Evolutionary conservation across 2,113 vertebrate species (phyloP).

Genomic region (Urocynchramus pylzowi): DNA sequence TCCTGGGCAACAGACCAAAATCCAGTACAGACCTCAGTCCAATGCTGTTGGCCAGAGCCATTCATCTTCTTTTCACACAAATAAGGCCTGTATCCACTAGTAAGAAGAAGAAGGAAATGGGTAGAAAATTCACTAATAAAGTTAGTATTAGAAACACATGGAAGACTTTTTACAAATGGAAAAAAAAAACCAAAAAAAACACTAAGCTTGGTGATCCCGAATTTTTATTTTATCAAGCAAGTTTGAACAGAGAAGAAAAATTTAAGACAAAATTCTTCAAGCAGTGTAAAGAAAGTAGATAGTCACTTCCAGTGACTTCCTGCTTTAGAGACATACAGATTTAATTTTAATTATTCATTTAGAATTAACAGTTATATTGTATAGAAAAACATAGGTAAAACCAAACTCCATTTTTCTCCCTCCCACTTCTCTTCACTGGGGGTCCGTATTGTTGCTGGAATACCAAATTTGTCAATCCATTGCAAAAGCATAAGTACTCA

Average conservation of each 20-base stretch:
- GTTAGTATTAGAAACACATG: not conserved
- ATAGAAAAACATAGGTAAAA: not conserved
- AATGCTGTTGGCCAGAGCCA: not conserved
- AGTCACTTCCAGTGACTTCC: not conserved
- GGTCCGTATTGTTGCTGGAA: not conserved
- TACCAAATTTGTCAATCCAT: not conserved
- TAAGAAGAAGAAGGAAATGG: not conserved
- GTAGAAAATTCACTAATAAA: not conserved
- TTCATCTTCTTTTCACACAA: not conserved
- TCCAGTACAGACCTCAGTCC: not conserved
- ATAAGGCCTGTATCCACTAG: not conserved
- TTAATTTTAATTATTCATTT: not conserved
- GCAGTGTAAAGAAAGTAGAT: not conserved
- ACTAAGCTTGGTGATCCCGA: not conserved
- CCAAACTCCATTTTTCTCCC: not conserved
- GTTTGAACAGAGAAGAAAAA: not conserved
- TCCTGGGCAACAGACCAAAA: constrained; percentile 15
- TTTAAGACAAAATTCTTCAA: not conserved
- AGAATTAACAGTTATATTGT: not conserved
- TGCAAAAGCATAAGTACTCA: not conserved
- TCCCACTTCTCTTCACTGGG: not conserved
- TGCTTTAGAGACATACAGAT: not conserved
- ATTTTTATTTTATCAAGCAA: not conserved
- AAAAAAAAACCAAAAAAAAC: accelerated
- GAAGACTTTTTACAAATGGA: not conserved